Percentiles rank a stretch among this genome's conserved stretches.
Evolutionary conservation across 2,888 invertebrate genomes (phyloP).

Genomic region (Altica lythri): DNA sequence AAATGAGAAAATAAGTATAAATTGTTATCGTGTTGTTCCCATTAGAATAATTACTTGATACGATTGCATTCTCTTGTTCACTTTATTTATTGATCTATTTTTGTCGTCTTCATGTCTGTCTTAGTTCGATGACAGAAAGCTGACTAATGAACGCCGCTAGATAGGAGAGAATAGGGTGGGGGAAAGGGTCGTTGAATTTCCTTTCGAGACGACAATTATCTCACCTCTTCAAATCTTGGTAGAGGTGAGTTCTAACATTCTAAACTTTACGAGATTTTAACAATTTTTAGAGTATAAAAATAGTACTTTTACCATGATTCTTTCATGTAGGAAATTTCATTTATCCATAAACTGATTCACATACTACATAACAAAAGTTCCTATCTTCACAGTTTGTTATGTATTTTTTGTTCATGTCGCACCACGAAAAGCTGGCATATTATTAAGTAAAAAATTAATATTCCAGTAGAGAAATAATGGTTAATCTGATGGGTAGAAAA

Average conservation of each 20-base stretch:
- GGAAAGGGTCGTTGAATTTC: constrained; percentile 17
- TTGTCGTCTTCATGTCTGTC: constrained; percentile 10
- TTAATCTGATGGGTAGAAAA: too few relatives aligned
- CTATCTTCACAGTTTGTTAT: too few relatives aligned
- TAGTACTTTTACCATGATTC: too few relatives aligned
- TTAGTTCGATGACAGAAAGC: constrained; percentile 30
- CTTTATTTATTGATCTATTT: constrained; percentile 3
- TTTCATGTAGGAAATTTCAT: too few relatives aligned
- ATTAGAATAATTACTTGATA: constrained; percentile 37
- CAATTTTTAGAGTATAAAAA: too few relatives aligned
- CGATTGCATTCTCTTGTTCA: constrained; percentile 8
- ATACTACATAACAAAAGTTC: too few relatives aligned
- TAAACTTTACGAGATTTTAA: too few relatives aligned
- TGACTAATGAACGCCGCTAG: constrained; percentile 33
- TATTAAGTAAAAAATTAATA: too few relatives aligned
- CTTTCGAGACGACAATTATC: constrained; percentile 23
- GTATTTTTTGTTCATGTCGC: too few relatives aligned
- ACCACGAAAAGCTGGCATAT: too few relatives aligned
- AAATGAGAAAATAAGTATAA: constrained; percentile 30
- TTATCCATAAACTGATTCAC: too few relatives aligned
- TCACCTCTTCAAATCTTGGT: constrained; percentile 16
- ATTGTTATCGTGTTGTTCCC: constrained; percentile 33
- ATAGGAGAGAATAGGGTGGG: constrained; percentile 19
- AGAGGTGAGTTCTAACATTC: constrained; percentile 10
- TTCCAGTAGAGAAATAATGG: too few relatives aligned